A percentile compares a stretch with the other conserved stretches of the same genome.
phyloP scores from a whole-genome alignment of 2,113 vertebrate genomes.

The Cheirogaleus medius region DNA sequence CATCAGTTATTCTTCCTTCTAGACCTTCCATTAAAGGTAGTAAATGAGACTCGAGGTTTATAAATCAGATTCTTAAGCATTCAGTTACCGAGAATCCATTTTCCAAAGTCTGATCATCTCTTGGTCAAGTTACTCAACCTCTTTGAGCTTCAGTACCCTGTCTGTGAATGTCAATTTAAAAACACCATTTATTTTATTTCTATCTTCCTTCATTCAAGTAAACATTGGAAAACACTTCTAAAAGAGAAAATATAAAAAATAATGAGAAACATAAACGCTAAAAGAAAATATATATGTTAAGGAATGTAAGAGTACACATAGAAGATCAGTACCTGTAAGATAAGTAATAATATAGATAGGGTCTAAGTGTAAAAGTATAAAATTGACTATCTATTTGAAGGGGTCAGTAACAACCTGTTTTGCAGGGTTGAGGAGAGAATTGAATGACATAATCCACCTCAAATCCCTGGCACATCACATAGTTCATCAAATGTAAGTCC shows the following conservation, averaged over 20 bases:
- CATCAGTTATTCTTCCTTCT: neutral
- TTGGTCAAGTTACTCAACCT: constrained; percentile 12
- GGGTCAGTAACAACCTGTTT: neutral
- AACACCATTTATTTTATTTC: constrained; percentile 41
- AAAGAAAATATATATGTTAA: neutral
- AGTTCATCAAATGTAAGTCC: neutral
- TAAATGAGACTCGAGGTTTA: constrained; percentile 31
- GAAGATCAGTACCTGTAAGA: neutral
- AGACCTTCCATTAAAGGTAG: neutral
- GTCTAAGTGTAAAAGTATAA: neutral
- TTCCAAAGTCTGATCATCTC: constrained; percentile 15
- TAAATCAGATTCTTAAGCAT: constrained; percentile 19
- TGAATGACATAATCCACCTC: neutral
- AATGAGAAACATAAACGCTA: neutral
- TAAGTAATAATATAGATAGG: neutral
- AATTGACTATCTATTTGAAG: neutral
- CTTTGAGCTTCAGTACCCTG: neutral
- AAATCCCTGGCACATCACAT: neutral
- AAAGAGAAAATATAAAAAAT: neutral
- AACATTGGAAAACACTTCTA: neutral
- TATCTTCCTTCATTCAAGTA: neutral
- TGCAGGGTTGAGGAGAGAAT: neutral
- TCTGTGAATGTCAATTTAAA: constrained; percentile 30
- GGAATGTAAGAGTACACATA: neutral
- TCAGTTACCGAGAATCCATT: constrained; percentile 27